phyloP scores from a whole-genome alignment of 2,888 invertebrate genomes.

The Miltochrista miniata region DNA sequence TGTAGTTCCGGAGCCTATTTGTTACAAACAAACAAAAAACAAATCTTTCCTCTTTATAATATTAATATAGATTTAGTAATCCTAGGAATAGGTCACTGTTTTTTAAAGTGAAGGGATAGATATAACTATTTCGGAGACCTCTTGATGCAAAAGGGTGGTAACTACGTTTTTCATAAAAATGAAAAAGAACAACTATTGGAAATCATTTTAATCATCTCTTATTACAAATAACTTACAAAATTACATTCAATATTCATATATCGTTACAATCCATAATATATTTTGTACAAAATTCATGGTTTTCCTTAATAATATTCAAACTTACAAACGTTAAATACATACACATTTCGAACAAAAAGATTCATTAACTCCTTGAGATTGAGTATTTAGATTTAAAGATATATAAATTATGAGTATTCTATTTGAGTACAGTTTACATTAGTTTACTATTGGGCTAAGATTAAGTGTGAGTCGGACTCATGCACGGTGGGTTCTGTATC shows the following conservation, averaged over 20 bases:
- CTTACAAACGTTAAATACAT: slow-evolving; percentile 20
- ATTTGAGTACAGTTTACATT: background rate
- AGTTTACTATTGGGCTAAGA: background rate
- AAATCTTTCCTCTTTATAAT: too few species aligned
- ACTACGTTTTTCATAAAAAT: background rate
- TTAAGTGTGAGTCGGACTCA: too few species aligned
- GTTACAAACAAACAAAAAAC: too few species aligned
- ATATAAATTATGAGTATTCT: slow-evolving; percentile 7
- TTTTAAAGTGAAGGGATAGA: too few species aligned
- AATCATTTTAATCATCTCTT: slow-evolving; percentile 70
- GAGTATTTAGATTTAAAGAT: slow-evolving; percentile 19
- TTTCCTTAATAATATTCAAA: slow-evolving; percentile 19
- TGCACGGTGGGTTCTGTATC: too few species aligned
- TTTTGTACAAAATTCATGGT: slow-evolving; percentile 40
- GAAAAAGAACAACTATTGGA: slow-evolving; percentile 35
- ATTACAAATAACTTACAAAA: slow-evolving; percentile 74
- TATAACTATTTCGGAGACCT: too few species aligned
- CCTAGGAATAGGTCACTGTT: too few species aligned
- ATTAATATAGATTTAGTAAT: too few species aligned
- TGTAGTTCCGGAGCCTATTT: too few species aligned
- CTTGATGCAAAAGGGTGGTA: too few species aligned
- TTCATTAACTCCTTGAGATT: slow-evolving; percentile 21
- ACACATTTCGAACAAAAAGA: slow-evolving; percentile 29
- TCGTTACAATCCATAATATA: slow-evolving; percentile 39
- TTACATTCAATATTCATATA: slow-evolving; percentile 57